Conservation (phyloP, 2,797 vertebrate genomes). For the Spea hammondii region DNA sequence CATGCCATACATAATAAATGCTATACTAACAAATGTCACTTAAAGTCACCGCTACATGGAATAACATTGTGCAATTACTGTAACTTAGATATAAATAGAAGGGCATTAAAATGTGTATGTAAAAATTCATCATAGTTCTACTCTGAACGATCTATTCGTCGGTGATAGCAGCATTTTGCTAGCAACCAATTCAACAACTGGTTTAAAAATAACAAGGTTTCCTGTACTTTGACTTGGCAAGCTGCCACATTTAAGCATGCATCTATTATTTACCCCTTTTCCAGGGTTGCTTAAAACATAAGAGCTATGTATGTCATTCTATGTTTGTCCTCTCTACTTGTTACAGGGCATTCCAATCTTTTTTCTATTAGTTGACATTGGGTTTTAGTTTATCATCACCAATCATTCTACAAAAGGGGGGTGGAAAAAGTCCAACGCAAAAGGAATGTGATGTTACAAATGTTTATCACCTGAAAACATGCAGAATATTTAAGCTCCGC, state of each 20-base stretch:
- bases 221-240: background rate
- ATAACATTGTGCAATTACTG: no score
- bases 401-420: background rate
- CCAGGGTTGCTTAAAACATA: background rate
- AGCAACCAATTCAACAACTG: background rate
- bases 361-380: background rate
- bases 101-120: no score
- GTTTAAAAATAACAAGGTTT: background rate
- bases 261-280: background rate
- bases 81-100: no score
- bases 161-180: background rate
- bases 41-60: no score
- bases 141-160: no score
- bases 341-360: background rate
- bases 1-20: no score
- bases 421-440: background rate
- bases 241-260: background rate
- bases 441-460: background rate
- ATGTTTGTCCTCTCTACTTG: constrained; percentile 1
- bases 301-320: background rate
- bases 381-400: constrained; percentile 3
- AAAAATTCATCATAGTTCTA: no score
- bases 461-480: no score
- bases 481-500: no score
- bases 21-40: no score